These are phyloP conservation scores for Sternotherus odoratus DNA, from an alignment of 2,797 vertebrate species.

Conservation along the genomic window DNA sequence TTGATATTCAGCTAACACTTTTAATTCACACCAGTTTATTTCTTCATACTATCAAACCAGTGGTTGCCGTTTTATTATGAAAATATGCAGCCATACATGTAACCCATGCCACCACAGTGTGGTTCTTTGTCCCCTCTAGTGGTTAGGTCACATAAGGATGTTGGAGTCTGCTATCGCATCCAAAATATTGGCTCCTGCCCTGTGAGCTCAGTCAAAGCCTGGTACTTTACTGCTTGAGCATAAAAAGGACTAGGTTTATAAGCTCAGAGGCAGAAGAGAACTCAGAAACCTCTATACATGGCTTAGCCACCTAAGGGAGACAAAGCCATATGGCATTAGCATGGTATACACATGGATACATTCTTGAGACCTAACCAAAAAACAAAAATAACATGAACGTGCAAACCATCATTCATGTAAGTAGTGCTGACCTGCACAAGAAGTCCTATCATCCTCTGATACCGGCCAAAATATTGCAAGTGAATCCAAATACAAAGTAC, in stretches of 20 bases:
- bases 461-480: neutral
- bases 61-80: neutral
- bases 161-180: neutral
- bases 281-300: neutral
- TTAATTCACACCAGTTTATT: neutral
- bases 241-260: rapidly evolving
- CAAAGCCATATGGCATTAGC: rapidly evolving
- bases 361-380: neutral
- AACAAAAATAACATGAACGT: neutral
- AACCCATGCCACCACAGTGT: neutral
- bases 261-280: neutral
- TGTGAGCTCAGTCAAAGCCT: neutral
- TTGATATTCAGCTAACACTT: conserved; percentile 14
- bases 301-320: rapidly evolving
- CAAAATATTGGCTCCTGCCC: neutral
- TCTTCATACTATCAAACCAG: neutral
- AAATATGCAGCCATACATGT: neutral
- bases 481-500: neutral
- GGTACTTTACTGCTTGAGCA: no score
- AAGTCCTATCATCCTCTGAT: rapidly evolving
- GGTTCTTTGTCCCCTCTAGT: neutral
- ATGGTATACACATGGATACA: rapidly evolving
- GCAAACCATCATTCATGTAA: rapidly evolving
- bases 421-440: rapidly evolving
- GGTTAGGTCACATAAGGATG: neutral